Evolutionary conservation across 2,113 vertebrate genomes (phyloP), one percentile per base, ranked within the genome.

Genomic region (Bujurquina vittata): DNA sequence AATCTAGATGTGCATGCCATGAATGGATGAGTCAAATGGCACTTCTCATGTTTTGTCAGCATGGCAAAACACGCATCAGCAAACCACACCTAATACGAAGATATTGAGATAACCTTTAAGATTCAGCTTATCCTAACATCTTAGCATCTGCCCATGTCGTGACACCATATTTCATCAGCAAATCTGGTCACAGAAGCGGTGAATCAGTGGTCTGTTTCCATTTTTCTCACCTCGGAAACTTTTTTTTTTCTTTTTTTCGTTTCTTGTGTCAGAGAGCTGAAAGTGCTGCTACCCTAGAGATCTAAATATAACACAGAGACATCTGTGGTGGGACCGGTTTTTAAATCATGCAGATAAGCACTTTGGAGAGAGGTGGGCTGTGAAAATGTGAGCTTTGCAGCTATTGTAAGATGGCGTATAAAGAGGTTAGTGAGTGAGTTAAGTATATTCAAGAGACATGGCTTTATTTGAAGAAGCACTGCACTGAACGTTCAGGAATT

Each of bases 301-400:
- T 83, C 83, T 92, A 91, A 89, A 94, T 91, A 88, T 91, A 91
- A 87, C 87, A 69, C 49, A 7, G 49, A 77, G 58, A 86, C 89
- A 83, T 88, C 75, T 92, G 88, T 80, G 81, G 69, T 63, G 20
- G 73, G 76, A 75, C 49, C 65, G 57, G 57, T 85, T 89, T 85
- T 62, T 55, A 92, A 89, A 91, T 89, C 77, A 72, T 72, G 84
- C 77, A 88, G 80, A 87, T 89, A 87, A 84, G 83, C 26, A 3
- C 84, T 90, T 83, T 84, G 56, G 31, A 46, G 40, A 87, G 46
- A 84, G 22, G 79, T 87, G 59, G 81, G 65, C 72, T 81, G 63
- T 52, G 77, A 87, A 88, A 87, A 69, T 77, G 63, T 72, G 46
- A 89, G 81, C 26, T 60, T 80, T 57, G 57, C 60, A 65, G 54